Percentiles rank a stretch among this genome's conserved stretches.
Evolutionary conservation across 2,113 vertebrate genomes (phyloP).

Genomic region (Cettia cetti): DNA sequence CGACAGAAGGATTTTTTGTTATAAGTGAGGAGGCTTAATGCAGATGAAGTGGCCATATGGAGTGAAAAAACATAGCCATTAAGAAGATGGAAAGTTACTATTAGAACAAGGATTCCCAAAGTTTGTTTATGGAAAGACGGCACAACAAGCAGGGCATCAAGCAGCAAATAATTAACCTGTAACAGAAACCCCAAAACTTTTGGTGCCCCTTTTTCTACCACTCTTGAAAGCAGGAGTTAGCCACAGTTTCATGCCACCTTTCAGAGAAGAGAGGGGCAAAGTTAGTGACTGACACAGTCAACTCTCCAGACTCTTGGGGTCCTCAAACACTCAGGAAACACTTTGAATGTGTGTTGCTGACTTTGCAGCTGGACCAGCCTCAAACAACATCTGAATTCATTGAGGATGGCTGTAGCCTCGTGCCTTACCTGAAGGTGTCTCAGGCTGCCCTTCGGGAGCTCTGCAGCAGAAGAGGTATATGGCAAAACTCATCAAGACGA

Average conservation of each 20-base stretch:
- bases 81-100: conserved; percentile 55
- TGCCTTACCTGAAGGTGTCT: background rate
- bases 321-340: background rate
- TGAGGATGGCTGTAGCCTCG: background rate
- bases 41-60: conserved; percentile 66
- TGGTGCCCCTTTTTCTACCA: background rate
- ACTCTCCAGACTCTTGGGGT: background rate
- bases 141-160: background rate
- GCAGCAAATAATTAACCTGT: background rate
- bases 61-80: conserved; percentile 55
- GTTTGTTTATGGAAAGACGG: conserved; percentile 55
- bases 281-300: background rate
- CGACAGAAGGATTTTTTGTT: conserved; percentile 63
- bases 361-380: background rate
- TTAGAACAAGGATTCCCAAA: conserved; percentile 59
- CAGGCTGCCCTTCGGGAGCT: background rate
- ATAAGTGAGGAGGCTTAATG: conserved; percentile 46
- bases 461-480: background rate
- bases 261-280: background rate
- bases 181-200: background rate
- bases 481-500: background rate
- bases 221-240: background rate
- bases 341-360: background rate
- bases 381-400: background rate
- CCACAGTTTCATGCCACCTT: background rate